Evolutionary conservation across 1,140 invertebrate genomes (phyloP), one percentile per base, ranked within the genome.

Genomic region (Cotesia vestalis): DNA sequence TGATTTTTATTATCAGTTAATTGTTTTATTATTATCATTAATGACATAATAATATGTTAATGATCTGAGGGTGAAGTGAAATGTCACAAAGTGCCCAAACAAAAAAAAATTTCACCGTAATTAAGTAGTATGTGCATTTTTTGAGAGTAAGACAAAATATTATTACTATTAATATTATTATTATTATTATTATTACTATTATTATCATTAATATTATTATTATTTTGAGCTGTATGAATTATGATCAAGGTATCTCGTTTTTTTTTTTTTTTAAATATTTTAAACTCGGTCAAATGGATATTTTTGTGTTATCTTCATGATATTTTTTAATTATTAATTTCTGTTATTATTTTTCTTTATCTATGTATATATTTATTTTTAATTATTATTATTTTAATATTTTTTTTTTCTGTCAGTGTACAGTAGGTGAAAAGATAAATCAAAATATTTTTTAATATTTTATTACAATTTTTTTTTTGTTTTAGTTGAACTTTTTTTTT

Each of bases 61-160:
- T 84, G 82, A 85, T 84, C 83, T 83, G 83, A 84, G 83, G 83
- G 83, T 84, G 79, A 84, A 82, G 83, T 85, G 84, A 85, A 85
- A 82, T 84, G 78, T 85, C 83, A 85, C 83, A 84, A 85, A 85
- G 84, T 85, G 84, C 84, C 83, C 84, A 85, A 83, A 63, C 51
- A 69, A 69, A 69, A 38, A 60, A 36, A 55, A 59, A 83, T 80
- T 80, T 82, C 77, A 78, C 74, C 75, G 73, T 78, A 77, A 81
- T 78, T 80, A n/a, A 11, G 14, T 73, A 77, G 71, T 71, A 78
- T 74, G 76, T 79, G 78, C 80, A 82, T 81, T 80, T 79, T 75
- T 69, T 78, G 71, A 59, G 57, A 73, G 68, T 27, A 52, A 60
- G 64, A 55, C 62, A 57, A 57, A 52, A 53, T 46, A 17, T 71